A percentile compares a stretch with the other conserved stretches of the same genome.
phyloP scores from a whole-genome alignment of 1,140 invertebrate genomes.

The Wiebesia pumilae region DNA sequence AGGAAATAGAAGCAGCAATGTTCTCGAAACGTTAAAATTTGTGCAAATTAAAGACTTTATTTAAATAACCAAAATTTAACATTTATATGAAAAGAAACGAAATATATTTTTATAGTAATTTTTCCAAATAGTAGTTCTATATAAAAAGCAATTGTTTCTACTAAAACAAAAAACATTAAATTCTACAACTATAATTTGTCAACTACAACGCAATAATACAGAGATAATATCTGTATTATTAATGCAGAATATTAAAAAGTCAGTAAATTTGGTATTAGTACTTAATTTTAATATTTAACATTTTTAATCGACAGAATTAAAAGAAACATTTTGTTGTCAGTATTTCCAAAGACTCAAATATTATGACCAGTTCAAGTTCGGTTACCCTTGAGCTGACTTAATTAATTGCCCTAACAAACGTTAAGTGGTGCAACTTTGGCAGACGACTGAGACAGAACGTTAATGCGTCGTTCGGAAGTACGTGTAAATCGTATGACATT shows the following conservation, averaged over 20 bases:
- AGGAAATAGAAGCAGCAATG: background rate
- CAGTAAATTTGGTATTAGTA: too few relatives aligned
- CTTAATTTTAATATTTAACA: background rate
- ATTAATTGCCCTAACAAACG: constrained; percentile 64
- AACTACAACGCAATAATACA: too few relatives aligned
- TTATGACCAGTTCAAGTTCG: constrained; percentile 59
- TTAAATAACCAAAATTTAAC: too few relatives aligned
- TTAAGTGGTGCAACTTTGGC: constrained; percentile 61
- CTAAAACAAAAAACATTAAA: too few relatives aligned
- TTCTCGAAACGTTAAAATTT: background rate
- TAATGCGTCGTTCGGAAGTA: background rate
- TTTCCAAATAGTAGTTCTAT: too few relatives aligned
- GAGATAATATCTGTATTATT: too few relatives aligned
- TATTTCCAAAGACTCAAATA: background rate
- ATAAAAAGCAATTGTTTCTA: too few relatives aligned
- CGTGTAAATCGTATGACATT: too few relatives aligned
- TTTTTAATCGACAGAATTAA: background rate
- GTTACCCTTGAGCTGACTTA: constrained; percentile 45
- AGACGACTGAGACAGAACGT: constrained; percentile 21
- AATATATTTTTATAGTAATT: too few relatives aligned
- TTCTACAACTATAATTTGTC: too few relatives aligned
- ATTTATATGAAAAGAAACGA: background rate
- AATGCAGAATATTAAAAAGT: too few relatives aligned
- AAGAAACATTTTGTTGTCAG: background rate
- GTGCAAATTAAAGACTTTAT: too few relatives aligned